phyloP scores from a whole-genome alignment of 2,888 invertebrate genomes.

The Troides helena region DNA sequence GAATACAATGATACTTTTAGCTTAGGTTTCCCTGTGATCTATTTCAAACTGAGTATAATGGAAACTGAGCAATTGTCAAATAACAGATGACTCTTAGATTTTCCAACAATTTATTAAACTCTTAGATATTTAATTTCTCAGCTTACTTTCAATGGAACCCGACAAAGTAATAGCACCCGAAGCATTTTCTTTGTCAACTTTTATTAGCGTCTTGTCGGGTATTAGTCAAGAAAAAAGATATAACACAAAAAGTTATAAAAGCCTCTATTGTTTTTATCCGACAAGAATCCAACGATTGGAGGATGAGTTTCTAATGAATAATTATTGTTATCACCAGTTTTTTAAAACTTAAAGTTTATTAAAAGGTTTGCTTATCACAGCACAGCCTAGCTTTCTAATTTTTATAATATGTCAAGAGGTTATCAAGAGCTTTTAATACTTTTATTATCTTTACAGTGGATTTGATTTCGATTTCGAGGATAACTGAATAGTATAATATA shows the following conservation, averaged over 20 bases:
- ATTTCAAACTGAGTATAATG: background rate
- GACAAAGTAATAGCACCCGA: slow-evolving; percentile 20
- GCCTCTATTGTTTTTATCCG: slow-evolving; percentile 11
- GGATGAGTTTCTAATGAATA: slow-evolving; percentile 4
- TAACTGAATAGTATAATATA: too few species aligned
- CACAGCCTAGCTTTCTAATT: too few species aligned
- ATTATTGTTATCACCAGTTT: background rate
- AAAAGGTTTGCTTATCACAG: background rate
- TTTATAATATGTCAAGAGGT: too few species aligned
- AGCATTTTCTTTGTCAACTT: slow-evolving; percentile 25
- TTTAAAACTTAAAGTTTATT: background rate
- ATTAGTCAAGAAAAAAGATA: slow-evolving; percentile 13
- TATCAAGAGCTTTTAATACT: too few species aligned
- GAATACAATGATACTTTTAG: background rate
- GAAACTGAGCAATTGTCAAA: background rate
- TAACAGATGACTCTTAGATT: background rate
- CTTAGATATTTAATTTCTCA: slow-evolving; percentile 6
- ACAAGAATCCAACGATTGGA: slow-evolving; percentile 3
- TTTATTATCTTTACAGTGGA: too few species aligned
- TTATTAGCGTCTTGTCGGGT: slow-evolving; percentile 22
- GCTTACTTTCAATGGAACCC: slow-evolving; percentile 4
- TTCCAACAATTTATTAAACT: slow-evolving; percentile 7
- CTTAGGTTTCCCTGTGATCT: background rate
- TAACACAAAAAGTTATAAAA: background rate
- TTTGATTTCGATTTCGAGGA: too few species aligned